Conservation (phyloP, 2,797 vertebrate species). For the Uromys caudimaculatus region DNA sequence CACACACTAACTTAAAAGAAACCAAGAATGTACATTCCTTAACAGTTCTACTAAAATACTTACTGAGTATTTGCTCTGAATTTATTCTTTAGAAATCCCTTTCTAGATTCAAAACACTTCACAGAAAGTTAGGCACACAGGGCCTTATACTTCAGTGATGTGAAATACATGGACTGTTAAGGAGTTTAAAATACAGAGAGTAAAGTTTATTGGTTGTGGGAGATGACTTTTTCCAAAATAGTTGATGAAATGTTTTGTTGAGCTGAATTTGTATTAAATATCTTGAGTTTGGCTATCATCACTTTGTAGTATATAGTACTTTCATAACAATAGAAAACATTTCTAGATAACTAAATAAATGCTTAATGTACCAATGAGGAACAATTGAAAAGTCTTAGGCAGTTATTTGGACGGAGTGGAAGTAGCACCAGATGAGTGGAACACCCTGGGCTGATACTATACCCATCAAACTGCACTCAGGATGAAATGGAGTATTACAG, state of each 20-base stretch:
- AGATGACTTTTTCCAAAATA: not conserved
- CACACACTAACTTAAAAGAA: not conserved
- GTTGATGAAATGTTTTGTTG: not conserved
- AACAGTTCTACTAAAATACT: not conserved
- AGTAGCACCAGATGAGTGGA: not conserved
- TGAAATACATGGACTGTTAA: not conserved
- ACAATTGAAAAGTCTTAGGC: not conserved
- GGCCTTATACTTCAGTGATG: fast-evolving
- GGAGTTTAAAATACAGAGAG: not conserved
- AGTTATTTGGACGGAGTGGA: not conserved
- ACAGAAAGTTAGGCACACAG: not conserved
- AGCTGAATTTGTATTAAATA: not conserved
- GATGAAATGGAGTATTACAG: not conserved
- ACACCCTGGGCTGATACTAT: not conserved
- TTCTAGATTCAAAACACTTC: not conserved
- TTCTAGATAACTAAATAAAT: not conserved
- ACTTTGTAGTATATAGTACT: not conserved
- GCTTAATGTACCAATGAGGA: not conserved
- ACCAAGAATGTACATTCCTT: not conserved
- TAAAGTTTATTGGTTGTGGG: not conserved
- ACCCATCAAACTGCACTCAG: not conserved
- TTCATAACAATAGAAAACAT: not conserved
- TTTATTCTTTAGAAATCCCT: slow-evolving; percentile 25
- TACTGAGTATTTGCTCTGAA: not conserved
- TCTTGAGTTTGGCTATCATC: not conserved